Evolutionary conservation across 2,888 invertebrate species (phyloP).

Genomic region (Andrena bucephala): DNA sequence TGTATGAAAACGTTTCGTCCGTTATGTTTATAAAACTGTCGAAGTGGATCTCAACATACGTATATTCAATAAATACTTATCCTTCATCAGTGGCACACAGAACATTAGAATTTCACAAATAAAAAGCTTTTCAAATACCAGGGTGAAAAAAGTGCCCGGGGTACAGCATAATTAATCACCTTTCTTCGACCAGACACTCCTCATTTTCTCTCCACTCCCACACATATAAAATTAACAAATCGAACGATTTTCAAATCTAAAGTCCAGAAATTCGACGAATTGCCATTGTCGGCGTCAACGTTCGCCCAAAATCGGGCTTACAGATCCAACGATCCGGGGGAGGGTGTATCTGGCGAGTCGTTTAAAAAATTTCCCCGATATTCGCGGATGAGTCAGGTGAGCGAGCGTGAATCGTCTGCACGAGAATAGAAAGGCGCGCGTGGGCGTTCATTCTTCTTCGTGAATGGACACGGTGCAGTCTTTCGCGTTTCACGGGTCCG

Average conservation of each 20-base stretch:
- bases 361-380: conserved; percentile 32
- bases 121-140: no score
- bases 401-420: conserved; percentile 57
- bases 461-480: conserved; percentile 53
- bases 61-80: no score
- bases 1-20: not conserved
- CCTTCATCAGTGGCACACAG: no score
- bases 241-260: no score
- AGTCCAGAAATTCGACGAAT: no score
- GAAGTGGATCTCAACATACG: not conserved
- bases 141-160: no score
- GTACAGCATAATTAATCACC: no score
- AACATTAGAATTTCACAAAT: no score
- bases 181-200: no score
- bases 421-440: conserved; percentile 61
- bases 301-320: not conserved
- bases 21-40: not conserved
- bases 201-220: no score
- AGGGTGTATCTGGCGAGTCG: not conserved
- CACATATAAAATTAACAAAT: no score
- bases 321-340: not conserved
- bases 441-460: conserved; percentile 62
- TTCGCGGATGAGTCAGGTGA: conserved; percentile 59
- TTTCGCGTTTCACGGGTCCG: conserved; percentile 49
- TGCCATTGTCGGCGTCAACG: not conserved